Evolutionary conservation across 1,140 invertebrate species (phyloP).

Genomic region (Drosophila varians): DNA sequence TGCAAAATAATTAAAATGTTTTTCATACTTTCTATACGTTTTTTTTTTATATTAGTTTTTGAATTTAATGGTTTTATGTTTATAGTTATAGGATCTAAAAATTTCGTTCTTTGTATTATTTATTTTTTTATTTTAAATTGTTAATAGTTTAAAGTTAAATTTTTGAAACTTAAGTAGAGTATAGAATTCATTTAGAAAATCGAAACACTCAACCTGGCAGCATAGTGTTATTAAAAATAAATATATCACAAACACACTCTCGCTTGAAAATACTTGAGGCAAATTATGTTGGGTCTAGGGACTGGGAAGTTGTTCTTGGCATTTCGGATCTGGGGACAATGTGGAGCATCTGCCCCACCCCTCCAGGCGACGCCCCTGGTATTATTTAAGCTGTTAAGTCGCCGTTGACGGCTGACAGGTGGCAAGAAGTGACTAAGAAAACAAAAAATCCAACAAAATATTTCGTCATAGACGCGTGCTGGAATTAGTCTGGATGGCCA

Average conservation of each 20-base stretch:
- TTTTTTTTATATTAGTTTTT: too few relatives aligned
- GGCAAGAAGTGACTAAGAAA: constrained; percentile 25
- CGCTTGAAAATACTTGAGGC: constrained; percentile 48
- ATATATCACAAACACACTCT: constrained; percentile 42
- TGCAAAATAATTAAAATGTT: too few relatives aligned
- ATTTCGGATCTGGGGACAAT: constrained; percentile 53
- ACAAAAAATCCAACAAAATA: constrained; percentile 10
- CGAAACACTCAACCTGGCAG: not conserved
- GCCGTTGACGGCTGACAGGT: constrained; percentile 68
- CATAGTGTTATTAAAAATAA: constrained; percentile 61
- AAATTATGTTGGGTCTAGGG: constrained; percentile 55
- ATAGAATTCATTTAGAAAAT: too few relatives aligned
- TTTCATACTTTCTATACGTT: too few relatives aligned
- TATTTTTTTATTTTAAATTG: too few relatives aligned
- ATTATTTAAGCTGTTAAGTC: constrained; percentile 62
- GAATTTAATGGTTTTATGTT: too few relatives aligned
- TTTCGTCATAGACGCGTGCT: constrained; percentile 67
- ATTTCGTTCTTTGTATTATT: too few relatives aligned
- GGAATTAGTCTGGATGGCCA: constrained; percentile 48
- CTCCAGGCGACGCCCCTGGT: not conserved
- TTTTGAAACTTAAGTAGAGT: too few relatives aligned
- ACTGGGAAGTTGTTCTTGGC: constrained; percentile 33
- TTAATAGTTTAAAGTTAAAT: too few relatives aligned
- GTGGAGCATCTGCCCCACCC: constrained; percentile 35
- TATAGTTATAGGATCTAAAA: too few relatives aligned